Conservation (phyloP, 2,113 vertebrate species). For the Rhinolophus sinicus region DNA sequence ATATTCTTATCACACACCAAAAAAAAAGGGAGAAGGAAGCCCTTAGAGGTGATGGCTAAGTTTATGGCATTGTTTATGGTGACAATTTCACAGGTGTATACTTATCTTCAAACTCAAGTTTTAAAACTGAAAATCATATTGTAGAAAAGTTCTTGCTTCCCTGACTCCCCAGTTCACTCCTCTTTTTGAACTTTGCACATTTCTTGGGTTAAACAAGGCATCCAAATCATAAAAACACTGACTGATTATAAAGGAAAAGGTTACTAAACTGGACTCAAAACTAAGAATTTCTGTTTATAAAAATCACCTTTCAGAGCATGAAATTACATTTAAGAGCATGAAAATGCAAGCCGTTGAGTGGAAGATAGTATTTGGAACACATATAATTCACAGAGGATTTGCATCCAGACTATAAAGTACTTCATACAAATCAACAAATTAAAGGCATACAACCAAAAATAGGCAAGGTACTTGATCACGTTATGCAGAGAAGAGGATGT, state of each 20-base stretch:
- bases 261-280: not conserved
- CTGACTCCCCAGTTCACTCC: too few species aligned
- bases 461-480: not conserved
- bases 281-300: not conserved
- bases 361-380: not conserved
- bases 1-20: not conserved
- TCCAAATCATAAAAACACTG: not conserved
- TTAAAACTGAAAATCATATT: not conserved
- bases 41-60: not conserved
- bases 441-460: not conserved
- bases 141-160: not conserved
- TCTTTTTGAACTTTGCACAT: not conserved
- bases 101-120: not conserved
- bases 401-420: not conserved
- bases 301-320: slow-evolving; percentile 3
- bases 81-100: not conserved
- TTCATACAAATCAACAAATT: not conserved
- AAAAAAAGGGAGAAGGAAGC: not conserved
- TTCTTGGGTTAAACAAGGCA: not conserved
- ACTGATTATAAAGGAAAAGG: not conserved
- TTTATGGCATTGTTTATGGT: not conserved
- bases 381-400: not conserved
- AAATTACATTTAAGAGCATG: not conserved
- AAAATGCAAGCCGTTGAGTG: not conserved
- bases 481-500: not conserved